These are phyloP conservation scores for Ceryle rudis DNA, from an alignment of 2,797 vertebrate species.

Conservation along the genomic window DNA sequence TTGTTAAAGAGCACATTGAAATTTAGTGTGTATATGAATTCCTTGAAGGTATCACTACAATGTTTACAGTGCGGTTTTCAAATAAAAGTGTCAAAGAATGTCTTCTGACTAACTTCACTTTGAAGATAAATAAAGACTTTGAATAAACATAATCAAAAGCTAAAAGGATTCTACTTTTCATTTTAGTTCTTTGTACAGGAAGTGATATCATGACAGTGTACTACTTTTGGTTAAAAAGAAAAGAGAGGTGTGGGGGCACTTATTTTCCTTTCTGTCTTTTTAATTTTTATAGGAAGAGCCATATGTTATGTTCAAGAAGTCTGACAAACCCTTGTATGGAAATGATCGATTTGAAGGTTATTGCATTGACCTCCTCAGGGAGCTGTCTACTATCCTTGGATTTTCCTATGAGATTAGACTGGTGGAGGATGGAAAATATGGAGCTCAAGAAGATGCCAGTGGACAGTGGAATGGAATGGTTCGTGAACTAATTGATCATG, in stretches of 20 bases:
- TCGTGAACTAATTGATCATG: slow-evolving; percentile 96
- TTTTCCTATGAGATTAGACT: slow-evolving; percentile 94
- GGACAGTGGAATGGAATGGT: slow-evolving; percentile 99
- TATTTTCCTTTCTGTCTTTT: background rate
- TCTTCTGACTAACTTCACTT: background rate
- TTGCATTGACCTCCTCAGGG: slow-evolving; percentile 95
- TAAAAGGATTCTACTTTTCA: background rate
- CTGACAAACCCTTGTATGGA: slow-evolving; percentile 95
- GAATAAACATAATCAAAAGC: background rate
- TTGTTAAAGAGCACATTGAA: background rate
- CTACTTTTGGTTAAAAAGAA: background rate
- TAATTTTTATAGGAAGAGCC: slow-evolving; percentile 90
- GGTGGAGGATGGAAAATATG: slow-evolving; percentile 95
- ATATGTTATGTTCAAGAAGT: slow-evolving; percentile 98
- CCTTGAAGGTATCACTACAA: background rate
- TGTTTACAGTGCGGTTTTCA: background rate
- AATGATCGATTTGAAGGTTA: slow-evolving; percentile 97
- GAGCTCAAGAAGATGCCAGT: slow-evolving; percentile 92
- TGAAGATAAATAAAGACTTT: background rate
- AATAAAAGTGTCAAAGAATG: background rate
- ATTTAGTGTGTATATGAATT: background rate
- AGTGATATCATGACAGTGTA: background rate
- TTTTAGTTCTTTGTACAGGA: background rate
- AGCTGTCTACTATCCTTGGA: slow-evolving; percentile 93
- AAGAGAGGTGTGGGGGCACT: background rate